phyloP scores from a whole-genome alignment of 2,888 invertebrate species.

The Clistopyga incitator region DNA sequence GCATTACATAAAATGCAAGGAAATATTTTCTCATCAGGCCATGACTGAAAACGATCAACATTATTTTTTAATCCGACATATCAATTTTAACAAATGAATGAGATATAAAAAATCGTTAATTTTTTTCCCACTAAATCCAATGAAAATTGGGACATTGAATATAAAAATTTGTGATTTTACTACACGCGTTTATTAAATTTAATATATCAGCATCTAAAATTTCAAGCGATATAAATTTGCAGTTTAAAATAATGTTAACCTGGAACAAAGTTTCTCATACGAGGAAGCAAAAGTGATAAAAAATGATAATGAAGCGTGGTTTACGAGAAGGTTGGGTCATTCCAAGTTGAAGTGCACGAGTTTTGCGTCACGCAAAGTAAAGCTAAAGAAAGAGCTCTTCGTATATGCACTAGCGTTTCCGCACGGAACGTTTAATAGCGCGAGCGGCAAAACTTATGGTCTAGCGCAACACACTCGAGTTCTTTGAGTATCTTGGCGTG shows the following conservation, averaged over 20 bases:
- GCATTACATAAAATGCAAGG: neutral
- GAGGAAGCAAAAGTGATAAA: slow-evolving; percentile 17
- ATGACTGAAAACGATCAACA: too few relatives aligned
- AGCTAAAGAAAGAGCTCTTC: neutral
- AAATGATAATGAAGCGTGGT: slow-evolving; percentile 58
- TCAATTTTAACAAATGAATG: too few relatives aligned
- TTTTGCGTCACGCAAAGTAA: slow-evolving; percentile 12
- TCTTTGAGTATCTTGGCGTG: slow-evolving; percentile 40
- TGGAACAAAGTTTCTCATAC: neutral
- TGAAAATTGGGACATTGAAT: too few relatives aligned
- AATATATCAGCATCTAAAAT: too few relatives aligned
- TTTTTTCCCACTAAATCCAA: too few relatives aligned
- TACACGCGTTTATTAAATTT: too few relatives aligned
- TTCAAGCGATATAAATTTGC: too few relatives aligned
- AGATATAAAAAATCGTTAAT: too few relatives aligned
- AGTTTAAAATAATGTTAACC: too few relatives aligned
- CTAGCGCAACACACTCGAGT: slow-evolving; percentile 20
- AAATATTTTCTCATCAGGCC: neutral
- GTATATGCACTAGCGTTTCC: slow-evolving; percentile 1
- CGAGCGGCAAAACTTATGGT: slow-evolving; percentile 9
- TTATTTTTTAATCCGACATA: too few relatives aligned
- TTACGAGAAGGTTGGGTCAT: slow-evolving; percentile 62
- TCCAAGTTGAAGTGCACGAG: slow-evolving; percentile 13
- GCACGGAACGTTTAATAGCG: slow-evolving; percentile 22
- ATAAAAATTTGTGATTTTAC: too few relatives aligned